Evolutionary conservation across 2,797 vertebrate species (phyloP).

Genomic region (Anomalospiza imberbis): DNA sequence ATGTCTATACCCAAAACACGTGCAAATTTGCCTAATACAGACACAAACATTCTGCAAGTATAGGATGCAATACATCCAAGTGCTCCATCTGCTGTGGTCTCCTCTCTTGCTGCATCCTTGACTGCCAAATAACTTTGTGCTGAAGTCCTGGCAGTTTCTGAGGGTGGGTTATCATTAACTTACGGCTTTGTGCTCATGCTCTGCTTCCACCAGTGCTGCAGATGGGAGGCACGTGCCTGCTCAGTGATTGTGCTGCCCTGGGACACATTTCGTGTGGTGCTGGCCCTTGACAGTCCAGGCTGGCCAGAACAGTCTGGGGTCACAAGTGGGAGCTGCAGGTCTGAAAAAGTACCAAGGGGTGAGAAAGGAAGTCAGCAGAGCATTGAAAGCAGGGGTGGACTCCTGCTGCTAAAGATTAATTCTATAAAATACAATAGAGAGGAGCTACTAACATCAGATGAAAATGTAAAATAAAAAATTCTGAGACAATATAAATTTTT

Average conservation of each 20-base stretch:
- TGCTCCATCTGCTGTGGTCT: not conserved
- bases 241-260: not conserved
- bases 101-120: not conserved
- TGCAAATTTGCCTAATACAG: not conserved
- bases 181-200: constrained; percentile 23
- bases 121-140: not conserved
- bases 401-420: not conserved
- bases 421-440: not conserved
- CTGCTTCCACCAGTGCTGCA: not conserved
- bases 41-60: not conserved
- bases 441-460: not conserved
- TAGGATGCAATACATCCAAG: not conserved
- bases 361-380: constrained; percentile 6
- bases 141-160: not conserved
- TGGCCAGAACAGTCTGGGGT: constrained; percentile 68
- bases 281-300: not conserved
- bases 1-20: not conserved
- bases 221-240: not conserved
- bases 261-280: not conserved
- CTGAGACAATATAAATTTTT: not conserved
- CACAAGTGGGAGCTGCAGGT: constrained; percentile 65
- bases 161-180: constrained; percentile 2
- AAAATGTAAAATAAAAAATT: not conserved
- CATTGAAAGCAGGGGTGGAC: not conserved
- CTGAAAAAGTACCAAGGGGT: constrained; percentile 65